Conservation (phyloP, 2,888 invertebrate genomes). For the Acanthococcus lagerstroemiae region DNA sequence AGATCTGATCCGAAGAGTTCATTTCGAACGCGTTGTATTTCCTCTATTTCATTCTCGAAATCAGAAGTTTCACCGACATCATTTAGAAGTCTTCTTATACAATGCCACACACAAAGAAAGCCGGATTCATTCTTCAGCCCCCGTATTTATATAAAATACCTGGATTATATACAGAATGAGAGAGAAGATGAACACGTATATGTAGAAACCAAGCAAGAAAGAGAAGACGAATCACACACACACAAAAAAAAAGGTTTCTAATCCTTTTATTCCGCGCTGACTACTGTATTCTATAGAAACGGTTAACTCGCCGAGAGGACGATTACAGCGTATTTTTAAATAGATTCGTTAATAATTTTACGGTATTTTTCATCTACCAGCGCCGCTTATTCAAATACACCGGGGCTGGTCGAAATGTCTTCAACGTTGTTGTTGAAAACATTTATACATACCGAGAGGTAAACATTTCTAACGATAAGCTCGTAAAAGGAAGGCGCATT, state of each 20-base stretch:
- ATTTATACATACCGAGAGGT: no score
- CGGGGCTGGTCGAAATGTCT: no score
- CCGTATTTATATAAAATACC: not conserved
- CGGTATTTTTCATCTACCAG: not conserved
- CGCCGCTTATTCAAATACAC: no score
- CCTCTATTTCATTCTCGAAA: not conserved
- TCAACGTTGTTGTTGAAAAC: no score
- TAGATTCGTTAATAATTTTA: slow-evolving; percentile 1
- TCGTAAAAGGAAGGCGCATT: no score
- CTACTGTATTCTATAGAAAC: not conserved
- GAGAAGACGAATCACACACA: no score
- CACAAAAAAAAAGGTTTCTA: no score
- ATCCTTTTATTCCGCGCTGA: slow-evolving; percentile 7
- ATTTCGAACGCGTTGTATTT: not conserved
- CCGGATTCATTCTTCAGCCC: not conserved
- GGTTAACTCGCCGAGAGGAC: not conserved
- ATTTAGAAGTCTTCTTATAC: no score
- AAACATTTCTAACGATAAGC: no score
- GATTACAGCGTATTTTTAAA: not conserved
- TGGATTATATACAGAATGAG: not conserved
- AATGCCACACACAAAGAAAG: slow-evolving; percentile 12
- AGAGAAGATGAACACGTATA: not conserved
- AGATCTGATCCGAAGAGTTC: no score
- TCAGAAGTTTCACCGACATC: no score
- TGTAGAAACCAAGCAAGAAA: no score